phyloP scores from a whole-genome alignment of 2,113 vertebrate genomes.

The Cichladusa arquata region DNA sequence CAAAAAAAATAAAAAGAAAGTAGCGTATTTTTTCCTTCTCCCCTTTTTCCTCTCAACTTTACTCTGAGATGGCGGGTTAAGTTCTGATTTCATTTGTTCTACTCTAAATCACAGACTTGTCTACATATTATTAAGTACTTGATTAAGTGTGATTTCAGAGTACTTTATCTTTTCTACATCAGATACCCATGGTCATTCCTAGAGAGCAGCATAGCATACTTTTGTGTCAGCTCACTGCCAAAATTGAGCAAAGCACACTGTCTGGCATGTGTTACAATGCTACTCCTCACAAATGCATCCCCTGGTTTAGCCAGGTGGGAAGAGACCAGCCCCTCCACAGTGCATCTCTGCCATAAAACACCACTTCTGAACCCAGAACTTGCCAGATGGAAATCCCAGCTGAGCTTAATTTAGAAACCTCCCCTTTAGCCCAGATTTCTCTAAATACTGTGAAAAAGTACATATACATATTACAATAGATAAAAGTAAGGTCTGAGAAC shows the following conservation, averaged over 20 bases:
- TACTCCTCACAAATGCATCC: not conserved
- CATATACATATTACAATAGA: not conserved
- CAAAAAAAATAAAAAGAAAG: not conserved
- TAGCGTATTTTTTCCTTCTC: fast-evolving
- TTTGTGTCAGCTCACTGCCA: not conserved
- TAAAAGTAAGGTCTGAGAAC: not conserved
- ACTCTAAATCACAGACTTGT: not conserved
- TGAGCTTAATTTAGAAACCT: not conserved
- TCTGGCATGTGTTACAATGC: fast-evolving
- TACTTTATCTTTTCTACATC: not conserved
- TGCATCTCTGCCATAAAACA: not conserved
- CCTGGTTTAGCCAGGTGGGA: not conserved
- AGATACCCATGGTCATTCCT: not conserved
- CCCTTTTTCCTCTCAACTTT: not conserved
- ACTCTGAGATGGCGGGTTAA: not conserved
- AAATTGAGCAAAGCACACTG: not conserved
- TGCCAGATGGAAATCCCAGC: not conserved
- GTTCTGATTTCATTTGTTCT: not conserved
- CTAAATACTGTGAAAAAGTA: not conserved
- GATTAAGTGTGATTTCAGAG: not conserved
- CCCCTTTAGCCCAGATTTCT: not conserved
- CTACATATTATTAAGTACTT: not conserved
- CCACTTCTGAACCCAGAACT: not conserved
- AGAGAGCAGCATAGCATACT: not conserved
- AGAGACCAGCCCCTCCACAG: not conserved